Percentiles rank a stretch among this genome's conserved stretches.
Evolutionary conservation across 2,888 invertebrate genomes (phyloP).

Genomic region (Tolmerus cingulatus): DNA sequence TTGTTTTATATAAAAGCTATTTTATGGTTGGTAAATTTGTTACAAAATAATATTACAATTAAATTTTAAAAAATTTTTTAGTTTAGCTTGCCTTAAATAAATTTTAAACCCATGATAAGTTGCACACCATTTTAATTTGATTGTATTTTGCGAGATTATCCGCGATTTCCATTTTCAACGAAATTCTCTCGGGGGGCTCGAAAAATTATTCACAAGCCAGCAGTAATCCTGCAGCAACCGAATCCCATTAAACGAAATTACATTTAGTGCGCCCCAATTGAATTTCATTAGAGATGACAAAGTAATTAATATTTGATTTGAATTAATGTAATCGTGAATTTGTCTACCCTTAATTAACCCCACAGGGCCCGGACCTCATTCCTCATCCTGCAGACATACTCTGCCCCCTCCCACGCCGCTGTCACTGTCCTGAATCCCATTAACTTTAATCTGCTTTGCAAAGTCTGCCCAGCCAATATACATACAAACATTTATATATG

Average conservation of each 20-base stretch:
- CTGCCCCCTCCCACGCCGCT: background rate
- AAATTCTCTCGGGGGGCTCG: background rate
- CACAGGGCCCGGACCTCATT: background rate
- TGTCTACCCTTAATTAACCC: conserved; percentile 39
- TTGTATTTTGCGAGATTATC: background rate
- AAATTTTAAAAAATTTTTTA: background rate
- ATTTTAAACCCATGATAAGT: background rate
- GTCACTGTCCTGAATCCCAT: background rate
- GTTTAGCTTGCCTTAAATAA: background rate
- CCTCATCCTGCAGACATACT: background rate
- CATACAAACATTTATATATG: background rate
- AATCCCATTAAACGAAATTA: conserved; percentile 36
- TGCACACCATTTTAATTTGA: background rate
- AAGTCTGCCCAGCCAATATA: background rate
- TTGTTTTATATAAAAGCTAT: too few species aligned
- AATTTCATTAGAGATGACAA: conserved; percentile 41
- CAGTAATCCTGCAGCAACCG: conserved; percentile 1
- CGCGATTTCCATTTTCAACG: background rate
- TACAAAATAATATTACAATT: background rate
- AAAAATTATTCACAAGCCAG: background rate
- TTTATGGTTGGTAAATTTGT: too few species aligned
- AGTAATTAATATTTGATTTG: conserved; percentile 43
- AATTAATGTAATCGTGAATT: conserved; percentile 24
- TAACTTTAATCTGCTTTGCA: conserved; percentile 9
- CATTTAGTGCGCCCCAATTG: conserved; percentile 7